Conservation (phyloP, 2,888 invertebrate species). For the Acrobasis consociella region DNA sequence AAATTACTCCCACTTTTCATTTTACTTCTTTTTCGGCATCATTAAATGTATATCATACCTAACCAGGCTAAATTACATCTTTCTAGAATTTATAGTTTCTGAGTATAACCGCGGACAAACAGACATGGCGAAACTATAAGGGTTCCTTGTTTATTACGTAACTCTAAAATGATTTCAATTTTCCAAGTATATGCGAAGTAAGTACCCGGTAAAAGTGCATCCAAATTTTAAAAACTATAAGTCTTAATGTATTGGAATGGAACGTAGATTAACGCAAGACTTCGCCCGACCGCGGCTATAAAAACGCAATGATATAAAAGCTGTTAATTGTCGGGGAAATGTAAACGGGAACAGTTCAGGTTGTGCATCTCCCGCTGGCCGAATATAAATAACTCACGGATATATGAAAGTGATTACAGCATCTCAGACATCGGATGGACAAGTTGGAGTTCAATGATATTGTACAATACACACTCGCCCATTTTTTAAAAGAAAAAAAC, state of each 20-base stretch:
- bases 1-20: no score
- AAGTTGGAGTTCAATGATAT: conserved; percentile 1
- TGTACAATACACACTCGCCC: neutral
- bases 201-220: neutral
- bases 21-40: no score
- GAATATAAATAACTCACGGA: conserved; percentile 63
- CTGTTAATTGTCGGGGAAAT: conserved; percentile 68
- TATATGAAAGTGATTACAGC: conserved; percentile 41
- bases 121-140: no score
- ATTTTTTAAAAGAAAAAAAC: no score
- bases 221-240: neutral
- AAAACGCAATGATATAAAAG: conserved; percentile 69
- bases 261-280: conserved; percentile 38
- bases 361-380: conserved; percentile 62
- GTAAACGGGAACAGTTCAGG: conserved; percentile 67
- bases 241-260: neutral
- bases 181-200: no score
- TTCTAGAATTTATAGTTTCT: no score
- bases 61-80: no score
- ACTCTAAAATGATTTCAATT: no score
- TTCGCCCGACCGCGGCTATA: conserved; percentile 56
- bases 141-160: no score
- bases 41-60: no score
- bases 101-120: no score
- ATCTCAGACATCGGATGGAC: neutral